Percentiles rank a stretch among this genome's conserved stretches.
Conservation (phyloP, 2,888 invertebrate genomes). For the Polymixis lichenea region DNA sequence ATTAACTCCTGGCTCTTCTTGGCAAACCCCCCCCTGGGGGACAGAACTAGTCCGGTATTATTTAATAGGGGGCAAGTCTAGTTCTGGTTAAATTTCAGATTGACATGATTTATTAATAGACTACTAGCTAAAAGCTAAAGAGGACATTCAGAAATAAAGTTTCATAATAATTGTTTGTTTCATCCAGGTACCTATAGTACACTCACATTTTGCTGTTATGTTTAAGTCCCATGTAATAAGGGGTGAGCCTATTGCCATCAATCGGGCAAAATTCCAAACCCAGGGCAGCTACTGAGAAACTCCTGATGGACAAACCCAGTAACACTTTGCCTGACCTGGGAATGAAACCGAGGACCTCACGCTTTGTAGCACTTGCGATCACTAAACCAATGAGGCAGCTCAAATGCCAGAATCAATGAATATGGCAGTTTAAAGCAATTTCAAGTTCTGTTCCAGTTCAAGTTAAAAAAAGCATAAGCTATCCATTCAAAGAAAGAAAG, state of each 20-base stretch:
- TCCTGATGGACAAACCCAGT: neutral
- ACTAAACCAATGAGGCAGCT: neutral
- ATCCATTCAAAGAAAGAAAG: neutral
- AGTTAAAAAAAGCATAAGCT: too few relatives aligned
- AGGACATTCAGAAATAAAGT: neutral
- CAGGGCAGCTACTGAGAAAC: neutral
- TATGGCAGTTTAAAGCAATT: neutral
- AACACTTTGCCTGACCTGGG: too few relatives aligned
- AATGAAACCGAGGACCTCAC: neutral
- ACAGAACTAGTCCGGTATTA: too few relatives aligned
- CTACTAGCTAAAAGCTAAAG: neutral
- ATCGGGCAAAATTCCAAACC: too few relatives aligned
- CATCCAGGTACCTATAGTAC: too few relatives aligned
- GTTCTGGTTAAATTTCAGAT: neutral
- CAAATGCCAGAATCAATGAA: neutral
- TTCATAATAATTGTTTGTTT: too few relatives aligned
- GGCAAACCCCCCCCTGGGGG: too few relatives aligned
- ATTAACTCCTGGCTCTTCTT: too few relatives aligned
- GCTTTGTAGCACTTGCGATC: neutral
- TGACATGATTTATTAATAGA: neutral
- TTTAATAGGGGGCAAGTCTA: neutral
- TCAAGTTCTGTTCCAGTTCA: too few relatives aligned
- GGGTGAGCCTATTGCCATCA: neutral
- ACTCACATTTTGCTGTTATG: too few relatives aligned
- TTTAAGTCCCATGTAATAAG: too few relatives aligned